A percentile compares a stretch with the other conserved stretches of the same genome.
Conservation (phyloP, 2,113 vertebrate genomes). For the Protobothrops mucrosquamatus region DNA sequence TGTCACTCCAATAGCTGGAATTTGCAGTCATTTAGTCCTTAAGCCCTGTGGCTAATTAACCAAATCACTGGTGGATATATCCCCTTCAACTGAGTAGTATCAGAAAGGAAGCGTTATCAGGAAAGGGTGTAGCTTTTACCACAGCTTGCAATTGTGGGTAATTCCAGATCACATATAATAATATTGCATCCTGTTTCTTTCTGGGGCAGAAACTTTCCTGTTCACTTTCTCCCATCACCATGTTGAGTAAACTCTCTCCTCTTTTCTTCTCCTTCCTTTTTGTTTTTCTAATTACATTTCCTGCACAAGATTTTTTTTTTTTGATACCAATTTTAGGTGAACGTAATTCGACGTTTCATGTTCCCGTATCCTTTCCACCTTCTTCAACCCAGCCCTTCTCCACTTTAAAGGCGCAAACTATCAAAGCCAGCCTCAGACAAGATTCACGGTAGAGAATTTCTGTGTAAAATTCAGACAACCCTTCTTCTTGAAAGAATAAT, state of each 20-base stretch:
- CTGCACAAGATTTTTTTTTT: not conserved
- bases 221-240: not conserved
- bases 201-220: not conserved
- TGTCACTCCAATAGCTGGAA: too few relatives aligned
- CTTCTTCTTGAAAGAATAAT: not conserved
- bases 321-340: conserved; percentile 12
- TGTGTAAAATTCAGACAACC: conserved; percentile 17
- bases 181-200: not conserved
- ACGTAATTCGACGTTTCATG: conserved; percentile 35
- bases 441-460: conserved; percentile 5
- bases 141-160: not conserved
- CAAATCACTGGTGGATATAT: too few relatives aligned
- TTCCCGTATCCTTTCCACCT: not conserved
- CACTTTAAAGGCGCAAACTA: not conserved
- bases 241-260: not conserved
- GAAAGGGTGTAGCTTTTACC: not conserved
- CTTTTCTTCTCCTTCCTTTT: not conserved
- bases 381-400: not conserved
- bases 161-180: not conserved
- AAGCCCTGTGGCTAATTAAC: not conserved
- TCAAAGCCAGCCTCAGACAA: not conserved
- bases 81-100: not conserved
- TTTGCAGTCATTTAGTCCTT: not conserved
- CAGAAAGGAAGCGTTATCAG: not conserved
- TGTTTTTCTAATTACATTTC: not conserved